These are phyloP conservation scores for Athene noctua DNA, from an alignment of 2,113 vertebrate species.

Conservation along the genomic window DNA sequence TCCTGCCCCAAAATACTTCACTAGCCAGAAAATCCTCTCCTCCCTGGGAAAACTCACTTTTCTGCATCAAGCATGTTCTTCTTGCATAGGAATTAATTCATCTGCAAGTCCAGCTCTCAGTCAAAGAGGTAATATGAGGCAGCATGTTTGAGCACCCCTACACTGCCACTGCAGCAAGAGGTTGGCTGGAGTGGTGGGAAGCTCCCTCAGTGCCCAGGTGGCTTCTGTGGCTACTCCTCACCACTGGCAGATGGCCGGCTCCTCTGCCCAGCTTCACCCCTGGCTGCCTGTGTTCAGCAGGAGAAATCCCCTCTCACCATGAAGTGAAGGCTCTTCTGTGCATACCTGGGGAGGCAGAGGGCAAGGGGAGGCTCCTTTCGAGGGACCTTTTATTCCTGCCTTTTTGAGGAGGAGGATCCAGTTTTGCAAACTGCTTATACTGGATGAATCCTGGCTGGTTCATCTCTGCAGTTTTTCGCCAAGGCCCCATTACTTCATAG, in stretches of 20 bases:
- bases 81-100: not conserved
- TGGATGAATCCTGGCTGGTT: not conserved
- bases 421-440: not conserved
- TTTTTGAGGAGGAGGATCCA: not conserved
- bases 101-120: not conserved
- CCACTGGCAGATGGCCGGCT: not conserved
- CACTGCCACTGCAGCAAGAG: not conserved
- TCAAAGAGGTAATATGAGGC: not conserved
- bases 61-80: not conserved
- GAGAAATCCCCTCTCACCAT: not conserved
- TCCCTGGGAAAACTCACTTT: not conserved
- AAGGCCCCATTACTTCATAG: not conserved
- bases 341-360: not conserved
- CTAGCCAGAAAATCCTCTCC: not conserved
- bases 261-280: not conserved
- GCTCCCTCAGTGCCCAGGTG: rapidly evolving
- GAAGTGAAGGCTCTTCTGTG: not conserved
- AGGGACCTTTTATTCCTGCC: not conserved
- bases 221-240: not conserved
- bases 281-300: not conserved
- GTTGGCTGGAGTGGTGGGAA: not conserved
- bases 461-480: not conserved
- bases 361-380: not conserved
- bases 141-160: not conserved
- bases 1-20: not conserved